Evolutionary conservation across 2,888 invertebrate genomes (phyloP), one percentile per base, ranked within the genome.

Genomic region (Lamellibrachia satsuma): DNA sequence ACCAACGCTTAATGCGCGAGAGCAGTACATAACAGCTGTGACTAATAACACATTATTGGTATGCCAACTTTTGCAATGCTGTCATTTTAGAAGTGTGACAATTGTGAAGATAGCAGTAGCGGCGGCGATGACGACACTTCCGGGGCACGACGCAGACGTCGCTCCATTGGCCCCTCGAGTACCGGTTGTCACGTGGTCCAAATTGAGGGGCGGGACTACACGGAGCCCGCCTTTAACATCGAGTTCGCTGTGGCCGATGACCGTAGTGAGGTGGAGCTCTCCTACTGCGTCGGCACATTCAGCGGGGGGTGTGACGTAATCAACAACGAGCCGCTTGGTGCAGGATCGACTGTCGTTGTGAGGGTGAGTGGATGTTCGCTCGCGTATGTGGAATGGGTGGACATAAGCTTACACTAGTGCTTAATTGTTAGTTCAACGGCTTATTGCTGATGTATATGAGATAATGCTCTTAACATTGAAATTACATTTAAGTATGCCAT

Each of bases 141-240:
- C 75, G 75, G 75, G 6, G 15, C 22, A 22, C 75, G 75, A 75
- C 75, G 75, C 15, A 75, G 75, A 75, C 75, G 75, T 75, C 75
- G 75, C 22, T 0, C 75, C n/a, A 92, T 51, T 52, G 52, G 52
- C 9, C 52, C 52, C n/a, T 52, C 91, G 39, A 39, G 15, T 8
- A 91, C 51, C 27, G 11, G 91, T 15, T 92, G 91, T 57, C 27
- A 51, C 39, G 94, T 94, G 11, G 52, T 91, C 57, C 95, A 95
- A 90, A 39, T 94, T 6, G 92, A 93, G 3, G 93, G 93, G n/a
- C 91, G 94, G 11, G 95, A 95, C 91, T 94, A 94, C 92, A 94
- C 94, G 2, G 94, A 94, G 91, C 94, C 95, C 6, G 93, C 93
- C n/a, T 92, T 94, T 15, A 93, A 94, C 90, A 91, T 95, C 90